Conservation (phyloP, 2,888 invertebrate species). For the Amblyteles armatorius region DNA sequence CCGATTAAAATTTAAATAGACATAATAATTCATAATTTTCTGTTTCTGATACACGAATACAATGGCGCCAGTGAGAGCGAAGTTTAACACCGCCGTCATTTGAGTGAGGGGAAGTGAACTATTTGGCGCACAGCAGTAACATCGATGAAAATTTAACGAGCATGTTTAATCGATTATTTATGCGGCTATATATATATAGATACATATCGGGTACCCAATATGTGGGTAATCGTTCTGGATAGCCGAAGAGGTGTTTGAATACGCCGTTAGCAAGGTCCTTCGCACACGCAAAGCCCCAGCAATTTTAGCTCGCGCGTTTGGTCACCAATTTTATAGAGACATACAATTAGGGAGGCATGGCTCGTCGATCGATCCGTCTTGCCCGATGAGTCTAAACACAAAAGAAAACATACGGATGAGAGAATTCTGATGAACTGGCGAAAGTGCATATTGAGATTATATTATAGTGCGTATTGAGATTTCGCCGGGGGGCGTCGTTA, state of each 20-base stretch:
- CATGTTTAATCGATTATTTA: constrained; percentile 26
- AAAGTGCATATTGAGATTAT: constrained; percentile 58
- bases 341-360: constrained; percentile 44
- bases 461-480: constrained; percentile 3
- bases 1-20: background rate
- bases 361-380: constrained; percentile 32
- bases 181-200: background rate
- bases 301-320: constrained; percentile 41
- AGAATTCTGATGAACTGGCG: constrained; percentile 60
- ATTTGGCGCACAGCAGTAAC: background rate
- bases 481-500: constrained; percentile 55
- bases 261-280: background rate
- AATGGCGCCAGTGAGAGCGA: background rate
- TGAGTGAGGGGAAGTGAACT: background rate
- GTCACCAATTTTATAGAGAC: constrained; percentile 55
- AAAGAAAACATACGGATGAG: constrained; percentile 24
- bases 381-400: constrained; percentile 9
- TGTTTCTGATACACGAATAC: background rate
- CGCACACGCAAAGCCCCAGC: constrained; percentile 16
- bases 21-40: background rate
- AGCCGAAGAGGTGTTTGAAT: constrained; percentile 27
- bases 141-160: constrained; percentile 29
- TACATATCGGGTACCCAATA: background rate
- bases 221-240: constrained; percentile 23
- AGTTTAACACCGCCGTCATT: background rate